Evolutionary conservation across 1,140 invertebrate genomes (phyloP), one percentile per base, ranked within the genome.

Genomic region (Rhopalosiphum padi): DNA sequence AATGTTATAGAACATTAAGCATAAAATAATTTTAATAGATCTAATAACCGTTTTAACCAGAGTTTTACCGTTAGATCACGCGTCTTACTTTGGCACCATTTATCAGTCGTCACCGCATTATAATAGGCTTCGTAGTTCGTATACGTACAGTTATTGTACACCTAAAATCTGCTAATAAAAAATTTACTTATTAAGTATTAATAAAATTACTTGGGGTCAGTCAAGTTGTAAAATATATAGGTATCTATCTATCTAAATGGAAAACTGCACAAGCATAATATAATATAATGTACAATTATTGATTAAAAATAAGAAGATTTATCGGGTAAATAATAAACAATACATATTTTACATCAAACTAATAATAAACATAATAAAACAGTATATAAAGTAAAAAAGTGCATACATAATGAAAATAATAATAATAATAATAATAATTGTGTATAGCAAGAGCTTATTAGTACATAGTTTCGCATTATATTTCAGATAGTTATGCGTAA

Each of bases 361-460:
- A 68, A 30, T n/a, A 68, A 60, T 8, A 60, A 30, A 77, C 30
- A 77, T 77, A 77, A n/a, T 77, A 77, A 77, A 77, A 77, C 15
- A 18, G 15, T 77, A n/a, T n/a, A 15, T n/a, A n/a, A 68, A n/a
- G 15, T n/a, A 5, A 2, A 6, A 77, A 77, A 77, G 60, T n/a
- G 60, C 11, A 37, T 85, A 0, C 11, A 77, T 30, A n/a, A 77
- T 35, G 5, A 77, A 11, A 43, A 85, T 85, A 85, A 85, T 85
- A 83, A 83, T 41, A 83, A 83, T 41, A 43, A 85, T 85, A 85
- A 85, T 85, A 85, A 85, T 85, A 85, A 85, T n/a, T 46, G 43
- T 86, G 85, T 46, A 22, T 43, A 77, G 60, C 60, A n/a, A 77
- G 30, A 77, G 60, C 15, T 77, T n/a, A 68, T 68, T 68, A 68